Base-by-base conservation (phyloP, 2,888 invertebrate species). In the Habrosyne pyritoides region DNA sequence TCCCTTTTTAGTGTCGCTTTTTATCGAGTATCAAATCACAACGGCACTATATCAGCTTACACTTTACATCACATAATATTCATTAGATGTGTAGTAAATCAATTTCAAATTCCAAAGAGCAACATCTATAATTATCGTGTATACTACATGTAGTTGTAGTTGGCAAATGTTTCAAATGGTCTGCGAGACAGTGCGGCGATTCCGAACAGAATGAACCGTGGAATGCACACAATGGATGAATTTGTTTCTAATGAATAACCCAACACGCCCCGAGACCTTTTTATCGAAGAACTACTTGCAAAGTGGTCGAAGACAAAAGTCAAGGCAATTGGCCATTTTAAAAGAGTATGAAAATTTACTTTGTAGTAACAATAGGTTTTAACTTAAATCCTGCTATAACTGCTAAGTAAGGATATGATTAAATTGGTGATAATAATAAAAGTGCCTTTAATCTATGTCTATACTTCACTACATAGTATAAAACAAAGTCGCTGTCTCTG, bases 181-280 rank as follows among this genome's bases (percentile, higher is more conserved):
- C 54, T 26, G 18, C 42, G 53, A 73, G 73, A 73, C 73, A 57
- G 52, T 60, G 67, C 70, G 80, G 69, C 77, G 69, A 63, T 68
- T 50, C 46, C 22, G 36, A 28, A 46, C 58, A 56, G 30, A 62
- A 61, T 54, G 60, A 56, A 64, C 59, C 55, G 54, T 59, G 54
- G 50, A 64, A 62, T 61, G 57, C 33, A 55, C 65, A 86, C 81
- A 85, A 85, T 78, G 66, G 66, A 72, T 62, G 75, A 84, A 86
- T 86, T 85, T 73, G 84, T 81, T 85, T 77, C 73, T 85, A 85
- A 87, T 85, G 81, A 81, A 79, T 73, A 63, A 66, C 59, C 65
- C 33, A 64, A 53, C 77, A 83, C 84, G 81, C 82, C 83, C 61
- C 42, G 18, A 42, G 8, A 42, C 18, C 42, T 63, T 59, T 69